Evolutionary conservation across 2,888 invertebrate genomes (phyloP), one percentile per base, ranked within the genome.

Genomic region (Xestia rhomboidea): DNA sequence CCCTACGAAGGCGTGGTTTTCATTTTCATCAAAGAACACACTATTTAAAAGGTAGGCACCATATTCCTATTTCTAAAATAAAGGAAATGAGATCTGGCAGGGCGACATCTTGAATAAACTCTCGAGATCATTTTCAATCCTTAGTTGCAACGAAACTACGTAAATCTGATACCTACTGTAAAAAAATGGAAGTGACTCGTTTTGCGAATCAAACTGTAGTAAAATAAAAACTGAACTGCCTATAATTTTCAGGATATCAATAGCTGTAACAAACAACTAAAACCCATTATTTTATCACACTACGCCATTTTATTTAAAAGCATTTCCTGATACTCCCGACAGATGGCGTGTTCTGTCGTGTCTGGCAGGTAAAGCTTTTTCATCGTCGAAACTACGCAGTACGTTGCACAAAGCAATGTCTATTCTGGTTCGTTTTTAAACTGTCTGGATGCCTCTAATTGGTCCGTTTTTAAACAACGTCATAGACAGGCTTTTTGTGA

Each of bases 301-400:
- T 18, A 34, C 27, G 8, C 7, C 51, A 63, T 67, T 79, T 62
- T 6, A 68, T 79, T 30, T 70, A 68, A 83, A 77, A 83, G 57
- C 34, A 18, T 63, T 81, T 57, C 57, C 15, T 63, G 34, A n/a
- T 63, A 46, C 60, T n/a, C 5, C 15, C 81, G 62, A 73, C 68
- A 84, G 81, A 84, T 81, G 81, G 84, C 68, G 84, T 27, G 41
- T 67, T 60, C 8, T 64, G 30, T 66, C 21, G 18, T 44, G 64
- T 62, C 57, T 54, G 57, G 27, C n/a, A 64, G 30, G 60, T 60
- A 1, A 18, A 44, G 49, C 83, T n/a, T 57, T 64, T 34, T 49
- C n/a, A n/a, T n/a, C 21, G 15, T 54, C 46, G 54, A 34, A 46
- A 57, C 44, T 67, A 67, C 30, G 24, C 51, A 44, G 49, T 51